phyloP scores from a whole-genome alignment of 2,113 vertebrate species.

The Panurus biarmicus region DNA sequence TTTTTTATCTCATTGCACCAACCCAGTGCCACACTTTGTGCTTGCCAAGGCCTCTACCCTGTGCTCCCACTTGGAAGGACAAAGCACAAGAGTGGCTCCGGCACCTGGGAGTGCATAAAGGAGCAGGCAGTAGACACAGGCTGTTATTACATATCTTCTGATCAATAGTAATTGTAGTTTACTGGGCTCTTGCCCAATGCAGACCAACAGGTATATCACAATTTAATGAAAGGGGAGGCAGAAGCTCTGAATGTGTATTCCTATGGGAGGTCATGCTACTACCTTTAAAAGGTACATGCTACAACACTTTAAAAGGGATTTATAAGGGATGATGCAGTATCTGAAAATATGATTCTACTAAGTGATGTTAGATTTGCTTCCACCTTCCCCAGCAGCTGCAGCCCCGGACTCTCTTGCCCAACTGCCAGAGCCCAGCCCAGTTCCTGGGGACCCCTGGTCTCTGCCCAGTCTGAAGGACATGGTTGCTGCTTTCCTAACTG shows the following conservation, averaged over 20 bases:
- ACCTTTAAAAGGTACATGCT: too few species aligned
- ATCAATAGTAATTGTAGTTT: background rate
- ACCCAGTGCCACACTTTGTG: background rate
- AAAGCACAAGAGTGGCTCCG: background rate
- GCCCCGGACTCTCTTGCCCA: background rate
- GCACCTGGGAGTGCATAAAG: background rate
- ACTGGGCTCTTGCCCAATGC: background rate
- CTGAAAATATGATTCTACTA: background rate
- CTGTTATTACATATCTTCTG: background rate
- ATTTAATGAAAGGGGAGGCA: background rate
- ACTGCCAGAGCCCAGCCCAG: background rate
- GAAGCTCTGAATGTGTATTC: background rate
- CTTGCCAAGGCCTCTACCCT: background rate
- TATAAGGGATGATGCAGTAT: background rate
- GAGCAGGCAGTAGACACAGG: background rate
- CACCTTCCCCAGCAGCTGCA: background rate
- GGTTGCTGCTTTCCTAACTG: background rate
- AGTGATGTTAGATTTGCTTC: background rate
- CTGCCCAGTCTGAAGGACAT: background rate
- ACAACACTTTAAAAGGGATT: fast-evolving
- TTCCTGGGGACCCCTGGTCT: background rate
- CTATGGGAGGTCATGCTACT: background rate
- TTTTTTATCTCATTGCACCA: background rate
- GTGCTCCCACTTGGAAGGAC: background rate
- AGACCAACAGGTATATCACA: background rate